Conservation (phyloP, 2,797 vertebrate genomes). For the Chrysolophus pictus region DNA sequence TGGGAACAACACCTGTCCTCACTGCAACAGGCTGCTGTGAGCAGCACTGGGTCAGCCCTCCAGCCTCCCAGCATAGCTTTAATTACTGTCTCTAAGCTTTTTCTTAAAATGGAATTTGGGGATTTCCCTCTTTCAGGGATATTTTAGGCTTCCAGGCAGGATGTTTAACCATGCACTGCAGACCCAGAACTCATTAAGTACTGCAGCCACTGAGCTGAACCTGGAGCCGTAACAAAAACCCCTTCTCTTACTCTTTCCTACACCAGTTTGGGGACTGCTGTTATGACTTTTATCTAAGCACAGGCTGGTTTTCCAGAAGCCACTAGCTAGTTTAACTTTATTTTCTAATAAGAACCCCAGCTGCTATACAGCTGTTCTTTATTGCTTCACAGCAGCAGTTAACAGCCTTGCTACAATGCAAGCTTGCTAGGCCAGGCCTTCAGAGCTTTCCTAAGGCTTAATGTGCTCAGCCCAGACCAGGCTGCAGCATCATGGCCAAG, state of each 20-base stretch:
- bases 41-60: background rate
- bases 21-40: accelerated
- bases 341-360: background rate
- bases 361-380: constrained; percentile 13
- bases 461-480: background rate
- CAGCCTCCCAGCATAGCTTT: background rate
- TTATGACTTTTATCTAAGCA: background rate
- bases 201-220: background rate
- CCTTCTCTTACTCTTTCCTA: background rate
- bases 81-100: background rate
- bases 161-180: background rate
- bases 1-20: background rate
- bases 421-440: background rate
- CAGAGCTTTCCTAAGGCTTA: background rate
- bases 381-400: background rate
- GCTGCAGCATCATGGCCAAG: background rate
- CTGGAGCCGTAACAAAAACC: background rate
- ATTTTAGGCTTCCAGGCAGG: background rate
- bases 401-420: background rate
- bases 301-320: background rate
- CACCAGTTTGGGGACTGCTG: background rate
- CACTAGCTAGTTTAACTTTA: background rate
- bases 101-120: background rate
- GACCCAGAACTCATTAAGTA: background rate
- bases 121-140: background rate